Base-by-base conservation (phyloP, 2,888 invertebrate species). In the Perizoma affinitatum region DNA sequence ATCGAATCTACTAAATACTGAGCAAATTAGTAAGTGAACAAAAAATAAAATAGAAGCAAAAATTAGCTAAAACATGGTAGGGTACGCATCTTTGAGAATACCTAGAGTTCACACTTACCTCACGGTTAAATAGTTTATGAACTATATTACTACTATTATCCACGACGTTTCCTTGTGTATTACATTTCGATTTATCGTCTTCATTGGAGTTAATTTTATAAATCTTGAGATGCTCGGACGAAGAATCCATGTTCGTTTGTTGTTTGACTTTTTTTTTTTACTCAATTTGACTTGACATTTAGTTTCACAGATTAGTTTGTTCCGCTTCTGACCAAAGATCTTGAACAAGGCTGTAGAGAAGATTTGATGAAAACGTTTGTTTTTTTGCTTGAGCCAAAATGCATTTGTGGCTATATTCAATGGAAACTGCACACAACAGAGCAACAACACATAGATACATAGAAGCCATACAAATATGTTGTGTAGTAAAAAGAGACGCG, bases 61-160 rank as follows among this genome's bases (percentile, higher is more conserved):
- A 67, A 71, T 66, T 68, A 74, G 70, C 71, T 74, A 72, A 69
- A 65, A 64, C 66, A 72, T 57, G 65, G 22, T 63, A 57, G 50
- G 56, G 59, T 63, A 62, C 51, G 55, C 49, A 70, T 61, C 64
- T 57, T 46, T 45, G 11, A 35, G 48, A 65, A 68, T 70, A 69
- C 67, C 60, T 59, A 61, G 22, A 69, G 66, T 64, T 70, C 67
- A 70, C 66, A 83, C 89, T 88, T 83, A 94, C 94, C 93, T 94
- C 94, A 79, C 94, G 90, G 78, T 93, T 93, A 75, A 93, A 92
- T 75, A 94, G 85, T 86, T 94, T 94, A 76, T 88, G 83, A 66
- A 90, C 80, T 71, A 86, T 87, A 77, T 90, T 91, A 73, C 76
- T 82, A 73, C 80, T 83, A 69, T 78, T 76, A 68, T 68, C 74